Evolutionary conservation across 2,113 vertebrate species (phyloP), one percentile per base, ranked within the genome.

Genomic region (Lasiurus cinereus): DNA sequence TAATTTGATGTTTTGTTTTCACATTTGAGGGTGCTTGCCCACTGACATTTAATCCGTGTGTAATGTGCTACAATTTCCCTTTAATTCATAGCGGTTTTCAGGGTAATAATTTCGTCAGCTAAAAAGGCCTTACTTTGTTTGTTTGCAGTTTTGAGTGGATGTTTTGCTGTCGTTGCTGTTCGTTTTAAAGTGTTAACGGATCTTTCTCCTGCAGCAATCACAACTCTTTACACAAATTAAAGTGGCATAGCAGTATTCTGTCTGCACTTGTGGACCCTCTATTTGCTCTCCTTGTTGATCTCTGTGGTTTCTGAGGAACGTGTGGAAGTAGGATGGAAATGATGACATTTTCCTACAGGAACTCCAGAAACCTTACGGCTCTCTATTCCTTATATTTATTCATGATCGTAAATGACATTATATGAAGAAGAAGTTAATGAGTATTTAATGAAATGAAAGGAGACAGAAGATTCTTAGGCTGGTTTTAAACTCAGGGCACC

Each of bases 21-120:
- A 46, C 69, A 70, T 87, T 83, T 83, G 29, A 95, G 90, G 73
- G 33, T 59, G 74, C 29, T 83, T 52, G 27, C 36, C 19, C 50
- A 87, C 36, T 73, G 27, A 66, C 54, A 73, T 64, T 83, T 56
- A 88, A 43, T 39, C 86, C 8, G 50, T 18, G 33, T 66, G 10
- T 43, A 43, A 76, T 64, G 4, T 43, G 19, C 48, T 85, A 80
- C 1, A 67, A 31, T 83, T 88, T 91, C 86, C 46, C 62, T 91
- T 88, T 83, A 33, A 83, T 91, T 93, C 52, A 73, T 2, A 67
- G 64, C 90, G 33, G 24, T 93, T 93, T 90, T 93, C 24, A 77
- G 29, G 72, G 48, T 89, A 84, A 88, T 72, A 64, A 67, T 18
- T 91, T 62, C 33, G 84, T 33, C 8, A 74, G 39, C 62, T 84